These are phyloP conservation scores for Caenorhabditis inopinata DNA, from an alignment of 1,140 invertebrate genomes.

Conservation along the genomic window DNA sequence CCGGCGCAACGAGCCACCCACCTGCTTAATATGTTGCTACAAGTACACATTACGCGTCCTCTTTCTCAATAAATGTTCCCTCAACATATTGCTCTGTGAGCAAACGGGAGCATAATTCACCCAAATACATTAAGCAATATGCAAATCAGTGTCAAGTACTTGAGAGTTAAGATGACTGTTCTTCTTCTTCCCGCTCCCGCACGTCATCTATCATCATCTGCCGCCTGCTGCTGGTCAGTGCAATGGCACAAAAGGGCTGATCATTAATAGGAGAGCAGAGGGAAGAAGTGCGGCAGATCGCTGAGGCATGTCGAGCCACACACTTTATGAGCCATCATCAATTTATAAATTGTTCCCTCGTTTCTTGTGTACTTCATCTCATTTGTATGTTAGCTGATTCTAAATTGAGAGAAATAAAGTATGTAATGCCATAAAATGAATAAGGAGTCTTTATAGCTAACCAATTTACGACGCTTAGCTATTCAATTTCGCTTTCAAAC, in stretches of 20 bases:
- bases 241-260: neutral
- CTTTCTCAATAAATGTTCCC: no score
- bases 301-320: constrained; percentile 1
- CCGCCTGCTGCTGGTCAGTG: neutral
- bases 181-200: neutral
- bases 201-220: constrained; percentile 30
- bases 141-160: constrained; percentile 28
- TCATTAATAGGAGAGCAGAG: neutral
- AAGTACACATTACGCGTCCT: no score
- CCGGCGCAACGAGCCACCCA: no score
- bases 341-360: constrained; percentile 23
- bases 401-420: neutral
- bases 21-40: no score
- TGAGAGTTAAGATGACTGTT: constrained; percentile 32
- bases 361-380: constrained; percentile 2
- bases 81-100: no score
- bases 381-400: neutral
- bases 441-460: neutral
- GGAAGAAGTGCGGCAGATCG: no score
- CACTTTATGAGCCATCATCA: constrained; percentile 28
- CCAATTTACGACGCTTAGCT: no score
- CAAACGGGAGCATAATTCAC: constrained; percentile 12
- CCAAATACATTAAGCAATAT: neutral
- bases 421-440: constrained; percentile 3
- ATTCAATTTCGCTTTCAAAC: no score